Evolutionary conservation across 2,888 invertebrate genomes (phyloP), one percentile per base, ranked within the genome.

Genomic region (Dioctria rufipes): DNA sequence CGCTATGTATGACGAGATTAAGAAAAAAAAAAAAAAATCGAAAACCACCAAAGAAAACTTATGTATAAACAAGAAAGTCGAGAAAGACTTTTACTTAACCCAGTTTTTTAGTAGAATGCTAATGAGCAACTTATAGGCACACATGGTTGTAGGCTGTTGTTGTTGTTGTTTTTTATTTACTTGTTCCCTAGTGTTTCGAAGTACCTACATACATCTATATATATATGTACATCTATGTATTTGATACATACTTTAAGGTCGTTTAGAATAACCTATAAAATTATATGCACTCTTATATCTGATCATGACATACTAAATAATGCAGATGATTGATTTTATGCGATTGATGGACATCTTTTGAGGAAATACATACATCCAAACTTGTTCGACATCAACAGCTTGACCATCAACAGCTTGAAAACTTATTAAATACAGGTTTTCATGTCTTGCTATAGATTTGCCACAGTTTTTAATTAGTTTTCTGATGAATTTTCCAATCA

Each of bases 31-130:
- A 11, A 11, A 54, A 54, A 54, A n/a, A 54, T 8, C 58, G 37
- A 51, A 60, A 63, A 60, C 37, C 51, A 39, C 66, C 78, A 66
- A 39, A 43, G 58, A 37, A 3, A 80, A 69, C 25, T 65, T 78
- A 51, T 80, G 63, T 65, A 73, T n/a, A 42, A 3, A 40, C 66
- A 75, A 79, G 82, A 81, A 81, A 82, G 81, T 79, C 65, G 75
- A 81, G 80, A 81, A 82, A 82, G 77, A 81, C 81, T 82, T 82
- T 82, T 81, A 81, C 81, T 82, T 80, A 81, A 81, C 81, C 82
- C 66, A 78, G 58, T 80, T 82, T 81, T 61, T 42, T 11, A 58
- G 11, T 43, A 49, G 82, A 79, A 82, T 82, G 80, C 73, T 82
- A 82, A 82, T 80, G 77, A 71, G 66, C 43, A 37, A 25, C 61